Conservation (phyloP, 2,113 vertebrate genomes). For the Notechis scutatus region DNA sequence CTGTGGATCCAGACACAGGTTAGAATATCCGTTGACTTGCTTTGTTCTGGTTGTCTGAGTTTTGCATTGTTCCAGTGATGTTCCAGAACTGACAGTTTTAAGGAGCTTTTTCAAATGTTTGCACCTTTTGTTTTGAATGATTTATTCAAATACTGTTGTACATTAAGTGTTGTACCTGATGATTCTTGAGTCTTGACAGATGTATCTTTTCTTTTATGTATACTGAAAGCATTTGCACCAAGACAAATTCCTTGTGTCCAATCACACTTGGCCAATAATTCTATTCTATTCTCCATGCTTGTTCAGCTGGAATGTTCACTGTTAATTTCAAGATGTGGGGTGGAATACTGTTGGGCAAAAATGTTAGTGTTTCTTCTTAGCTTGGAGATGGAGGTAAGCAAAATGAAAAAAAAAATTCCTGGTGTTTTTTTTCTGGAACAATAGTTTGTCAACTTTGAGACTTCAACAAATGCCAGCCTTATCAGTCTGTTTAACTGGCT, state of each 20-base stretch:
- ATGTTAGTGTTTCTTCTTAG: neutral
- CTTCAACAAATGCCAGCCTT: neutral
- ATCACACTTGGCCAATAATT: too few relatives aligned
- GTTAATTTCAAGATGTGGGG: neutral
- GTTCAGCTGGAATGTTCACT: neutral
- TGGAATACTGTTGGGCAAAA: neutral
- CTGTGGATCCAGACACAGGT: conserved; percentile 96
- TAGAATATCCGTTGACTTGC: conserved; percentile 18
- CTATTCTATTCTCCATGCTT: too few relatives aligned
- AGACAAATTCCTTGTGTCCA: too few relatives aligned
- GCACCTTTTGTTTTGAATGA: neutral
- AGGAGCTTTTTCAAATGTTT: neutral
- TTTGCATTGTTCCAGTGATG: neutral
- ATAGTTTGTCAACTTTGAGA: neutral
- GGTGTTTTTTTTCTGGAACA: neutral
- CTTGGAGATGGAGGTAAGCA: neutral
- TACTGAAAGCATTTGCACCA: too few relatives aligned
- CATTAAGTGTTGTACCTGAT: too few relatives aligned
- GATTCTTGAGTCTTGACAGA: too few relatives aligned
- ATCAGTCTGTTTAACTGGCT: neutral
- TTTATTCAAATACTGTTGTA: neutral
- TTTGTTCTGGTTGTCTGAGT: neutral
- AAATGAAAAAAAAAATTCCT: neutral
- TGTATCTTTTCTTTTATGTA: too few relatives aligned
- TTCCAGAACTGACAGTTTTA: neutral